Evolutionary conservation across 2,113 vertebrate genomes (phyloP).

Genomic region (Mesocricetus auratus): DNA sequence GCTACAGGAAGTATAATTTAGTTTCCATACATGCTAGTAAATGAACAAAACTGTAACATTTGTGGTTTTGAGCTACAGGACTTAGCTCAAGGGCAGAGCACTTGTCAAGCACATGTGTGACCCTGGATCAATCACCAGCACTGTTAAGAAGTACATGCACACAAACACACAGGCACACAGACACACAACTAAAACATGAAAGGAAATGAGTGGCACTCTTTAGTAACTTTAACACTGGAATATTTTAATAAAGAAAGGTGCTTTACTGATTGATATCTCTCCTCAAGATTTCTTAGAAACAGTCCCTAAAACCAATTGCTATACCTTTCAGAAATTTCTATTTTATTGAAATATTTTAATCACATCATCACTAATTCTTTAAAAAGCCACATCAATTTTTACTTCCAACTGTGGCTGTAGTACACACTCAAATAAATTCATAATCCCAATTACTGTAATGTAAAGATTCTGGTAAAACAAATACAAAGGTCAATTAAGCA

Average conservation of each 20-base stretch:
- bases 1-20: constrained; percentile 50
- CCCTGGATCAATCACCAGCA: neutral
- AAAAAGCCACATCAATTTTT: constrained; percentile 58
- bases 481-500: constrained; percentile 68
- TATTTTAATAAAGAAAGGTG: constrained; percentile 38
- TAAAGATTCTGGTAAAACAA: constrained; percentile 54
- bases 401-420: constrained; percentile 42
- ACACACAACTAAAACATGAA: neutral
- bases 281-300: constrained; percentile 38
- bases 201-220: constrained; percentile 41
- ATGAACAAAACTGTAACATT: constrained; percentile 51
- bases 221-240: constrained; percentile 59
- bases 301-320: constrained; percentile 33
- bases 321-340: constrained; percentile 53
- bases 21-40: constrained; percentile 16
- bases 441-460: constrained; percentile 27
- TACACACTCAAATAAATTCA: constrained; percentile 39
- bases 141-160: no score
- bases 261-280: constrained; percentile 23
- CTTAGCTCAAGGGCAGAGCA: neutral
- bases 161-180: neutral
- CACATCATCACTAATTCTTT: constrained; percentile 16
- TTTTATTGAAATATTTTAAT: constrained; percentile 56
- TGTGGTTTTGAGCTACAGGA: neutral
- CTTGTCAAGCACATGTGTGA: neutral